A percentile compares a stretch with the other conserved stretches of the same genome.
phyloP scores from a whole-genome alignment of 2,888 invertebrate species.

The Allophyes oxyacanthae region DNA sequence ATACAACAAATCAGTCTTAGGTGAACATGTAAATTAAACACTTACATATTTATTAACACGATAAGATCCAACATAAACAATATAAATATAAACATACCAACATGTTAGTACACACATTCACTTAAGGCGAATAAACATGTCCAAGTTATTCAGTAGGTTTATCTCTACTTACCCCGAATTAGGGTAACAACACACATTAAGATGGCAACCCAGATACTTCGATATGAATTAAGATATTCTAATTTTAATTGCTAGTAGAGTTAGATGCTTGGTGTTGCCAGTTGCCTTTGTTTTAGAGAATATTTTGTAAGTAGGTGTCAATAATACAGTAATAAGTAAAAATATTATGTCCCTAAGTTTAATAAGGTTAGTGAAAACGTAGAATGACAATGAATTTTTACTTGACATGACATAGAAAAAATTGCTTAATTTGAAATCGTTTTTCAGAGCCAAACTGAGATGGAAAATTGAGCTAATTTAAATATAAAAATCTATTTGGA shows the following conservation, averaged over 20 bases:
- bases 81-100: conserved; percentile 30
- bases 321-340: not conserved
- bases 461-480: too few relatives aligned
- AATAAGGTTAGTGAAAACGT: too few relatives aligned
- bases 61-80: conserved; percentile 37
- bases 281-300: conserved; percentile 54
- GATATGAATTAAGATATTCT: conserved; percentile 93
- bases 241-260: conserved; percentile 87
- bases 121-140: conserved; percentile 86
- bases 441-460: too few relatives aligned
- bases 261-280: conserved; percentile 64
- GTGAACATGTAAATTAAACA: conserved; percentile 18
- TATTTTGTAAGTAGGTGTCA: conserved; percentile 13
- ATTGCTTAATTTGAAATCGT: too few relatives aligned
- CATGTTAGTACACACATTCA: conserved; percentile 71
- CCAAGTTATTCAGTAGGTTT: conserved; percentile 75
- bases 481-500: too few relatives aligned
- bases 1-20: not conserved
- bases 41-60: conserved; percentile 33
- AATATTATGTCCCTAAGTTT: too few relatives aligned
- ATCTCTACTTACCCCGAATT: conserved; percentile 85
- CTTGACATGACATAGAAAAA: too few relatives aligned
- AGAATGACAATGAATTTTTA: too few relatives aligned
- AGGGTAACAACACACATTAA: conserved; percentile 87
- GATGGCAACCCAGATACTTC: conserved; percentile 88